These are phyloP conservation scores for Trichonephila inaurata DNA, from an alignment of 1,140 invertebrate species.

Conservation along the genomic window DNA sequence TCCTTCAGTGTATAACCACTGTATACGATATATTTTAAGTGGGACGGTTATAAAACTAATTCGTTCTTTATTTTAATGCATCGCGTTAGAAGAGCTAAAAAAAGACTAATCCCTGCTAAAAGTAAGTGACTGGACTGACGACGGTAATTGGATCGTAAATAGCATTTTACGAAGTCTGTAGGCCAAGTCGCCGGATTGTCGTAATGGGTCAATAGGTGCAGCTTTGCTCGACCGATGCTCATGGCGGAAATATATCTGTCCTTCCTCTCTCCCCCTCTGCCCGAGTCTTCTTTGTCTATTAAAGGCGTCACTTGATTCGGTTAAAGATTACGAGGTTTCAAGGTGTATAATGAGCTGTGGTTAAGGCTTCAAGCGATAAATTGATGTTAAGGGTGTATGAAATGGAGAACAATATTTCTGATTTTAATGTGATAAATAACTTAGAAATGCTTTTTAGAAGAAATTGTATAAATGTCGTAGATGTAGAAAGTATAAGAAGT, in stretches of 20 bases:
- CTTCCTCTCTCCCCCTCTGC: neutral
- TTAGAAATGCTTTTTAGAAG: no score
- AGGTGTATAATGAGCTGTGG: neutral
- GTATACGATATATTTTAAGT: no score
- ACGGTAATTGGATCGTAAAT: conserved; percentile 37
- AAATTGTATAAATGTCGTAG: no score
- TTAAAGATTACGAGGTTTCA: neutral
- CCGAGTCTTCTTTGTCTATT: neutral
- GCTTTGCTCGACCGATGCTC: neutral
- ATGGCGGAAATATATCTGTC: neutral
- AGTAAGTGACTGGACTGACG: conserved; percentile 33
- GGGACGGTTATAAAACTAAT: no score
- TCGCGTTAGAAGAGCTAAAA: neutral
- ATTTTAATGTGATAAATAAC: no score
- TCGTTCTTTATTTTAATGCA: neutral
- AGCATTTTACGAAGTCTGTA: conserved; percentile 37
- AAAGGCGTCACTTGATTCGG: neutral
- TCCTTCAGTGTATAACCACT: no score
- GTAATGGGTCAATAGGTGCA: conserved; percentile 63
- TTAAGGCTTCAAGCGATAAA: no score
- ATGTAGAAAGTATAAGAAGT: no score
- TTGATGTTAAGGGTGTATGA: no score
- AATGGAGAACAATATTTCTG: neutral
- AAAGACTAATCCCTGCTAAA: neutral
- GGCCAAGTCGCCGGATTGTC: neutral